Evolutionary conservation across 2,888 invertebrate species (phyloP), one percentile per base, ranked within the genome.

Genomic region (Drosophila ochracea): DNA sequence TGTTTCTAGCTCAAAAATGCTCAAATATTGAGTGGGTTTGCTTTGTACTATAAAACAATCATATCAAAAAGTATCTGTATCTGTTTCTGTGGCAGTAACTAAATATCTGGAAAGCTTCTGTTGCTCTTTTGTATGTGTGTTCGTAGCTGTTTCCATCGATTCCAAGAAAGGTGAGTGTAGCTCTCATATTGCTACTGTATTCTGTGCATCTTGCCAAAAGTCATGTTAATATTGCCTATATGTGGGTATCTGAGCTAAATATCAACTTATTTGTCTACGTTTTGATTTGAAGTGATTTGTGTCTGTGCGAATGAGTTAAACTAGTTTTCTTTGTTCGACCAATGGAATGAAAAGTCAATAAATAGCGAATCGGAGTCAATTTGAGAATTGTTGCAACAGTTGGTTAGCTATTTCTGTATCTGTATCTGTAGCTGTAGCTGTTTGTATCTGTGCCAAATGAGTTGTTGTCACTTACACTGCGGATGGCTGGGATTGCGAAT

Each of bases 371-470:
- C 0, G 21, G 16, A 41, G 19, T 10, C 41, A n/a, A n/a, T n/a
- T n/a, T n/a, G 41, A 47, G 9, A 47, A 47, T 25, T 47, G 47
- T 25, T 47, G 21, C 25, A 13, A 47, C 47, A 47, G 19, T 47
- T 25, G 21, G 21, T 47, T 50, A 3, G 19, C 28, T 28, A 10
- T 10, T 28, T 28, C 19, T 30, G 30, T 43, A 37, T 4, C 33
- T 35, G 35, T 28, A 19, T 28, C 62, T 9, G 64, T 62, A 63
- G 19, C 28, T 35, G 21, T 43, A 37, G 64, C 35, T 35, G 63
- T 37, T 47, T 47, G 64, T 47, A 13, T 52, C n/a, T 30, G 52
- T 30, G 47, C 47, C 7, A 47, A 25, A 50, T 28, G 47, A 50
- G 50, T 28, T 50, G 28, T 30, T 52, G 28, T n/a, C 30, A 30